Conservation (phyloP, 2,888 invertebrate species). For the Drosophila prolongata region DNA sequence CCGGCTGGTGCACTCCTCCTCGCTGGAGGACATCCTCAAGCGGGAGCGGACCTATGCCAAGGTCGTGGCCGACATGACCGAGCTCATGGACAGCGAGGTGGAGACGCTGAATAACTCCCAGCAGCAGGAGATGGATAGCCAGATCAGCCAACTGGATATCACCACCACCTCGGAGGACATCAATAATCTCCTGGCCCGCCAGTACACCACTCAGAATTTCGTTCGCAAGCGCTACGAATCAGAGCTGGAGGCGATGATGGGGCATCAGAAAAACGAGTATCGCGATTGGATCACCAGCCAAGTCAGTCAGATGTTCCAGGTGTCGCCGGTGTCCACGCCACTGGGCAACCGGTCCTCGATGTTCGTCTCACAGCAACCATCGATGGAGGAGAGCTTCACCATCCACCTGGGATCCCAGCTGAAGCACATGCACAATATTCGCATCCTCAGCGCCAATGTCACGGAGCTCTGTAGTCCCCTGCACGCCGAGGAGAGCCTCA, state of each 20-base stretch:
- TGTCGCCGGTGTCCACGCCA: conserved; percentile 80
- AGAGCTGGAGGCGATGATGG: conserved; percentile 92
- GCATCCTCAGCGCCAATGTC: conserved; percentile 94
- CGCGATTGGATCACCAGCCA: conserved; percentile 92
- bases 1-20: conserved; percentile 91
- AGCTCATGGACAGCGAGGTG: conserved; percentile 90
- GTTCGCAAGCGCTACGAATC: conserved; percentile 94
- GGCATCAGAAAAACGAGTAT: conserved; percentile 94
- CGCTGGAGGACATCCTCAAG: conserved; percentile 93
- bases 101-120: conserved; percentile 90
- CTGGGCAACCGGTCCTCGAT: conserved; percentile 84
- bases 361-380: conserved; percentile 84
- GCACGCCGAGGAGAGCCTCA: conserved; percentile 84
- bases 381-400: conserved; percentile 97
- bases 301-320: conserved; percentile 82
- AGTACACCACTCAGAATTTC: conserved; percentile 93
- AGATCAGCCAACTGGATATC: conserved; percentile 91
- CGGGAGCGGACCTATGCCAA: conserved; percentile 95
- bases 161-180: conserved; percentile 90
- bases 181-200: conserved; percentile 91
- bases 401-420: conserved; percentile 98
- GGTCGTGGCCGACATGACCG: conserved; percentile 90
- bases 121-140: conserved; percentile 94
- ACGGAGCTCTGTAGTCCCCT: conserved; percentile 90
- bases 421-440: conserved; percentile 99